These are phyloP conservation scores for Saccopteryx bilineata DNA, from an alignment of 2,113 vertebrate genomes.

Conservation along the genomic window DNA sequence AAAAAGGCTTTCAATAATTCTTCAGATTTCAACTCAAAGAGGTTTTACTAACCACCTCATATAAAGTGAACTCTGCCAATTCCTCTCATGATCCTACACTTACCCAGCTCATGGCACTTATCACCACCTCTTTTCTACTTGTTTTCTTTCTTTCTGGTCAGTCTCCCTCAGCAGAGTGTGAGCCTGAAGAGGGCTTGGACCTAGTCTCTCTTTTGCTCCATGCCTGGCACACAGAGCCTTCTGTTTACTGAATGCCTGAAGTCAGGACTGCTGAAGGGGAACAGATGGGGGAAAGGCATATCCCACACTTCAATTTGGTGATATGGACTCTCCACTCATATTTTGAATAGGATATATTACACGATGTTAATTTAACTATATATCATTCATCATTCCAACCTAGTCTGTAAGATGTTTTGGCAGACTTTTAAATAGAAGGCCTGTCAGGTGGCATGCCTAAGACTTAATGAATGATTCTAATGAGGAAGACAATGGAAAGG, in stretches of 20 bases:
- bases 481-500: constrained; percentile 2
- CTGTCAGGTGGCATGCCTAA: neutral
- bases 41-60: neutral
- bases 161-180: neutral
- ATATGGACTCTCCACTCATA: neutral
- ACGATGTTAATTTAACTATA: constrained; percentile 20
- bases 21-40: constrained; percentile 16
- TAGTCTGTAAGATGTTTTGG: neutral
- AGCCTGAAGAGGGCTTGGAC: neutral
- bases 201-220: neutral
- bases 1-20: neutral
- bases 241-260: neutral
- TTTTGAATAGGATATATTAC: neutral
- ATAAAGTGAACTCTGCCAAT: neutral
- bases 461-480: neutral
- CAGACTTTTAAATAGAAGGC: neutral
- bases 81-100: neutral
- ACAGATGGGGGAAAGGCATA: neutral
- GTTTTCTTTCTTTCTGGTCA: neutral
- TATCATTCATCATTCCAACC: constrained; percentile 13
- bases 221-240: neutral
- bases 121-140: neutral
- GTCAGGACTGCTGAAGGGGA: neutral
- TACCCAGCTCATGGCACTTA: neutral
- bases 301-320: neutral